Base-by-base conservation (phyloP, 2,113 vertebrate genomes). In the Alces alces region DNA sequence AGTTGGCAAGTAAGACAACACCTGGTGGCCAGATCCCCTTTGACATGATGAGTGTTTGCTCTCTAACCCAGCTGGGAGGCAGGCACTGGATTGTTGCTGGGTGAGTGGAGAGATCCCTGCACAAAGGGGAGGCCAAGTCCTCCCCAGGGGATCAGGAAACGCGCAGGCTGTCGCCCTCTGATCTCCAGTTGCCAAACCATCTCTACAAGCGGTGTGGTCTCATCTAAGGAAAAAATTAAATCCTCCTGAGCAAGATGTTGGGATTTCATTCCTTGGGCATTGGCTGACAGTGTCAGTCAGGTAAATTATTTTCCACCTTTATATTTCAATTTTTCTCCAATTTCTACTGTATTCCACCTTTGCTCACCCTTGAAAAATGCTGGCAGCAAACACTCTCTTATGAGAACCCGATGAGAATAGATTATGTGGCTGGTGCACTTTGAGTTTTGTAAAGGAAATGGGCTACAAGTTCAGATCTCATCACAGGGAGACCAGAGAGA, bases 11-110 rank as follows among this genome's bases (percentile, higher is more conserved):
- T 86, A 12, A 47, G 87, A 23, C 45, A 30, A 55, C 58, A 95
- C 95, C 95, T 96, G 96, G 93, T 57, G 73, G 95, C 92, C 96
- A 96, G 96, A 93, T 16, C 30, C 43, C 58, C 25, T 58, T 84
- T 21, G 12, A 84, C 39, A 30, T 43, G 66, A 23, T 73, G 39
- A 30, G 27, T 70, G 55, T 58, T 60, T 39, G 39, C 8, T 54
- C 43, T 76, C 83, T 73, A n/a, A 33, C 83, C 45, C 95, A 96
- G 86, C 90, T 89, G 61, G 93, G 91, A 96, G 57, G 87, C 76
- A 54, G 86, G 76, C 28, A 3, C 52, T 19, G 5, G 73, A 13
- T 12, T 60, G 27, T 73, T 89, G 83, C 79, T 93, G 36, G 86
- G 87, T 84, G 61, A 79, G 36, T 12, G 55, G 55, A 61, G 87